Base-by-base conservation (phyloP, 2,888 invertebrate genomes). In the Ectobius pallidus region DNA sequence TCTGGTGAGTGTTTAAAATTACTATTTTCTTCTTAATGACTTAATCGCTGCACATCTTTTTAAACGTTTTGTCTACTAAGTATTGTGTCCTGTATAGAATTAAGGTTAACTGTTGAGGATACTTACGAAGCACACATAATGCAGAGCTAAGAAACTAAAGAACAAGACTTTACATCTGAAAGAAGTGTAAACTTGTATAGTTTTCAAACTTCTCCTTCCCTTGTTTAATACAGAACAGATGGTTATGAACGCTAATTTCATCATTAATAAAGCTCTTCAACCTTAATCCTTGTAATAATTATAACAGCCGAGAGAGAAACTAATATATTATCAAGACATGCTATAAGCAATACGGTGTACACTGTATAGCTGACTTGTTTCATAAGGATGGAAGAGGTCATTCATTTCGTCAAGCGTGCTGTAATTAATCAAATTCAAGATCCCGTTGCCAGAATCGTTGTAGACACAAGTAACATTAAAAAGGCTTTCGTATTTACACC, bases 251-350 rank as follows among this genome's bases (percentile, higher is more conserved):
- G 58, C 58, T 58, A 58, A 58, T 58, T 58, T 58, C 27, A 30
- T 58, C 58, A 32, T 32, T 30, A 58, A 58, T 58, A 58, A 58
- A 58, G 18, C 30, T n/a, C 30, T 3, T 16, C n/a, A 4, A 6
- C 34, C 11, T 34, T 30, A 2, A 27, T 58, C 18, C 30, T n/a
- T n/a, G 27, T 58, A 30, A 32, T 58, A 58, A 58, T 58, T 58
- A 34, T 34, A 58, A 58, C n/a, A 27, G 14, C 58, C 30, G 16
- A 14, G 30, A 34, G 32, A 52, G 58, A 58, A 58, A 58, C 30
- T 58, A 58, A 58, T 58, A 58, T 30, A 1, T 30, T 58, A 58
- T 58, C 27, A 58, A 58, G 58, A 30, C 58, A 30, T 30, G 58
- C 18, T 7, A 1, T 18, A 18, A 18, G 22, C 52, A 22, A 25